Base-by-base conservation (phyloP, 2,888 invertebrate species). In the Halictus quadricinctus region DNA sequence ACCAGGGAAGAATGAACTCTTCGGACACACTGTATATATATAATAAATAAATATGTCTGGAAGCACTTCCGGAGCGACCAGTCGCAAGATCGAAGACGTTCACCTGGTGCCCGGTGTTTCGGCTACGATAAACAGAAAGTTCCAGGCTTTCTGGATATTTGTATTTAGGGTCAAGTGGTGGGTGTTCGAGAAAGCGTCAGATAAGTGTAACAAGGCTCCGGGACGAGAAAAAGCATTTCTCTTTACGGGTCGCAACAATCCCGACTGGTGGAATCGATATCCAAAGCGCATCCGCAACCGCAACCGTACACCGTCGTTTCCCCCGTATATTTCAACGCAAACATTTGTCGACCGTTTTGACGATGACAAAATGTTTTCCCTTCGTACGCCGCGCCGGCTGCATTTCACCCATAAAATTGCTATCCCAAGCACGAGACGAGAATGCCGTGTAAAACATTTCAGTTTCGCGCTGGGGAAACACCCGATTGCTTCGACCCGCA, bases 301-400 rank as follows among this genome's bases (percentile, higher is more conserved):
- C 80, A 54, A 36, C 50, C 64, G 72, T 74, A 58, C 29, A 58
- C 29, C 64, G 29, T 29, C 29, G 76, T 75, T 83, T 58, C 76
- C n/a, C 75, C 75, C 50, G 76, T 76, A 64, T 46, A 54, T 76
- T 76, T 58, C 76, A 79, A 36, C 60, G 78, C 79, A 79, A 85
- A 85, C 79, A 79, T 85, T 81, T 85, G 86, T 72, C 85, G 81
- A 78, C 72, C 78, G 80, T 79, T 86, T 73, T 69, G 77, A 77
- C 80, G 80, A 85, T 48, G 85, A 66, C 77, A 76, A 85, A 85
- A 80, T 80, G 80, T 85, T 77, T 85, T 72, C 73, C 54, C 70
- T 66, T n/a, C 73, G 50, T 25, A n/a, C 46, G 4, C 21, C 48
- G 29, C 54, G 4, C 15, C 48, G 41, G 8, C 64, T 74, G 86